Evolutionary conservation across 2,797 vertebrate species (phyloP).

Genomic region (Amphiprion clarkii): DNA sequence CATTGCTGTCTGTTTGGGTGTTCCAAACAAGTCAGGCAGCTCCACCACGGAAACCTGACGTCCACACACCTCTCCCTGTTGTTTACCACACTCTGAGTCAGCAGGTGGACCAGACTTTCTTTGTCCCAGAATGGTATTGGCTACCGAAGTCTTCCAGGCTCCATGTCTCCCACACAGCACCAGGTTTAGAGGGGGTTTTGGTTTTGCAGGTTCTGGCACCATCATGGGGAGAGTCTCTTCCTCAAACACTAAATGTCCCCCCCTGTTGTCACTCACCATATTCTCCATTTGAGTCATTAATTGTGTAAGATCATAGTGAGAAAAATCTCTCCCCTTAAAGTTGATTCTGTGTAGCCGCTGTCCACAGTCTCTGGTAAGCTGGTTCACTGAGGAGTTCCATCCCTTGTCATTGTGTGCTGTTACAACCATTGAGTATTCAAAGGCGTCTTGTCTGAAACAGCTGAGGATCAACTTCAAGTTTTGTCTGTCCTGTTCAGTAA

Average conservation of each 20-base stretch:
- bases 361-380: constrained; percentile 35
- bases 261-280: constrained; percentile 7
- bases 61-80: neutral
- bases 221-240: neutral
- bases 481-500: constrained; percentile 28
- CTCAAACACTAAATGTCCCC: constrained; percentile 14
- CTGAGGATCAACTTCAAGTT: constrained; percentile 20
- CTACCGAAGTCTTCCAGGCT: neutral
- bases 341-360: constrained; percentile 8
- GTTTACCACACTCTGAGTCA: constrained; percentile 11
- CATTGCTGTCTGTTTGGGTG: neutral
- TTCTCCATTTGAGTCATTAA: constrained; percentile 33
- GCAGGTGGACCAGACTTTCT: neutral
- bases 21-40: constrained; percentile 38
- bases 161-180: constrained; percentile 37
- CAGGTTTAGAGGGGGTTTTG: constrained; percentile 15
- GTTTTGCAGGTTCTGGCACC: neutral
- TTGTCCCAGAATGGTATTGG: constrained; percentile 19
- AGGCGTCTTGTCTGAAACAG: constrained; percentile 44
- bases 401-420: neutral
- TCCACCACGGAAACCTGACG: constrained; percentile 26
- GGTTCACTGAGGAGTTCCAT: neutral
- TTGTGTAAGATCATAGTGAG: neutral
- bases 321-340: neutral
- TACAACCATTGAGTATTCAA: constrained; percentile 40